Percentiles rank a stretch among this genome's conserved stretches.
phyloP scores from a whole-genome alignment of 2,888 invertebrate genomes.

The Cephus pulcher region DNA sequence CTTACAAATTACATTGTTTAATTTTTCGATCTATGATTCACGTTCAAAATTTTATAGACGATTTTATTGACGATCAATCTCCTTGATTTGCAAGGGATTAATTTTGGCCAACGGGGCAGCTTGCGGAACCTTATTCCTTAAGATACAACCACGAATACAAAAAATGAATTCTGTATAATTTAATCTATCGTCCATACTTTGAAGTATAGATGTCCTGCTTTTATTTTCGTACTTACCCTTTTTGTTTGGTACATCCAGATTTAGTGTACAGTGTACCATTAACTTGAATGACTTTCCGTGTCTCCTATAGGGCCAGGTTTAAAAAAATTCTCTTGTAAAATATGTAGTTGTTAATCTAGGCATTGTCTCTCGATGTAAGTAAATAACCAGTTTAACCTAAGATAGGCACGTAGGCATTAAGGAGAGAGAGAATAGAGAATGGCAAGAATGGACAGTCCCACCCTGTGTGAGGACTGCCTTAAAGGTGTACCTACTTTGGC shows the following conservation, averaged over 20 bases:
- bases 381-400: slow-evolving; percentile 48
- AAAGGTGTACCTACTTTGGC: slow-evolving; percentile 60
- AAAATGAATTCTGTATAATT: not conserved
- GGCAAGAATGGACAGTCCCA: slow-evolving; percentile 47
- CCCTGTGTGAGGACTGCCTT: slow-evolving; percentile 40
- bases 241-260: slow-evolving; percentile 35
- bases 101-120: not conserved
- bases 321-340: slow-evolving; percentile 54
- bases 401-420: slow-evolving; percentile 49
- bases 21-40: not conserved
- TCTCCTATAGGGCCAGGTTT: slow-evolving; percentile 48
- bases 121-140: not conserved
- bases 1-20: not conserved
- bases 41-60: not conserved
- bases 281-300: slow-evolving; percentile 46
- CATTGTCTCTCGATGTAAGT: slow-evolving; percentile 52
- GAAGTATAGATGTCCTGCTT: not conserved
- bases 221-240: not conserved
- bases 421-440: slow-evolving; percentile 43
- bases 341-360: slow-evolving; percentile 56
- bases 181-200: too few relatives aligned
- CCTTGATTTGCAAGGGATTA: not conserved
- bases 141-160: not conserved
- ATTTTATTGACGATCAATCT: not conserved
- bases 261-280: slow-evolving; percentile 54